phyloP scores from a whole-genome alignment of 1,140 invertebrate genomes.

The Oscheius sp. region DNA sequence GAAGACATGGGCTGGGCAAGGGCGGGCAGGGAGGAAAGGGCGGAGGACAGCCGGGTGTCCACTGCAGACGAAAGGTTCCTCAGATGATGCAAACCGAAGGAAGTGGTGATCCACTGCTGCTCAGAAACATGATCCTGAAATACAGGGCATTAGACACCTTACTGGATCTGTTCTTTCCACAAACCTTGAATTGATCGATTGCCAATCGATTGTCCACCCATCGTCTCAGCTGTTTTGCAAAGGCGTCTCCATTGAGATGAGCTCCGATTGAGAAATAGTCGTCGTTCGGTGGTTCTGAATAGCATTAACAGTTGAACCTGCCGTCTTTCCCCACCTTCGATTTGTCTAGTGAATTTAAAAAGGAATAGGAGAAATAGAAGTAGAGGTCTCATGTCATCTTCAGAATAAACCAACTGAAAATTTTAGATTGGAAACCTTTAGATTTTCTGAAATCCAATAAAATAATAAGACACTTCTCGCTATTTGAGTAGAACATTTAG shows the following conservation, averaged over 20 bases:
- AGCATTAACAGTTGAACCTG: neutral
- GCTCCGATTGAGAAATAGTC: neutral
- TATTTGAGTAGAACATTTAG: no score
- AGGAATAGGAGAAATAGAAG: neutral
- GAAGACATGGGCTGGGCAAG: neutral
- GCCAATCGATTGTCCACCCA: neutral
- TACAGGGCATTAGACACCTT: no score
- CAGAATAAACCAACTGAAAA: no score
- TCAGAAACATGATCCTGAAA: neutral
- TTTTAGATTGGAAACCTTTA: no score
- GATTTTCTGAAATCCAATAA: no score
- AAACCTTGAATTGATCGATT: neutral
- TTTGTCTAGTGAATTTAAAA: neutral
- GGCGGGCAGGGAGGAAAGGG: neutral
- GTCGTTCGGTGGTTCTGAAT: neutral
- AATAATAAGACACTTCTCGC: no score
- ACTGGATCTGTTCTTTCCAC: neutral
- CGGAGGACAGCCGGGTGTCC: neutral
- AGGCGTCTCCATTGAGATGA: neutral
- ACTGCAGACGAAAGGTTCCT: neutral
- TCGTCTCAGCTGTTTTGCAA: neutral
- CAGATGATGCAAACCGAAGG: neutral
- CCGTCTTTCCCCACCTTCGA: neutral
- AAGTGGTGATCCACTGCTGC: neutral
- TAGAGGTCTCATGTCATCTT: neutral